phyloP scores from a whole-genome alignment of 2,113 vertebrate species.

The Candoia aspera region DNA sequence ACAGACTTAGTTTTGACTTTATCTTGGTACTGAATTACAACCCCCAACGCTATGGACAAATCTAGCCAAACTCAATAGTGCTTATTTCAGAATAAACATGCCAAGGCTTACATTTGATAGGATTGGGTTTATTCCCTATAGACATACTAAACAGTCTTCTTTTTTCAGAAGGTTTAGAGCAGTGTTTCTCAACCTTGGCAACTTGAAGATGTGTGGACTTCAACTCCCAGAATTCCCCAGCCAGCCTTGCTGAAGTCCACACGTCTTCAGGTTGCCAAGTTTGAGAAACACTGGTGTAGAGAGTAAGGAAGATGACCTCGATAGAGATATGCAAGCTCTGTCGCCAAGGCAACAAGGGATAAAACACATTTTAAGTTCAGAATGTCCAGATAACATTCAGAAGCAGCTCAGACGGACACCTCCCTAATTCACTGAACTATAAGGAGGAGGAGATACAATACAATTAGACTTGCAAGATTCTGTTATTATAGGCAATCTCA shows the following conservation, averaged over 20 bases:
- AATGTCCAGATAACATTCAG: background rate
- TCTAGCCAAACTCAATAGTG: background rate
- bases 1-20: background rate
- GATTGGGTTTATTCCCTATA: background rate
- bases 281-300: too few species aligned
- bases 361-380: background rate
- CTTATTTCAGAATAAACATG: background rate
- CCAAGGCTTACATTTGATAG: constrained; percentile 19
- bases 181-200: too few species aligned
- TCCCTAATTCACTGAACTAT: background rate
- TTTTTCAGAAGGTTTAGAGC: background rate
- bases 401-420: background rate
- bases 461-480: background rate
- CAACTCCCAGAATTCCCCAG: too few species aligned
- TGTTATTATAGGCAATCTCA: too few species aligned
- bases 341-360: background rate
- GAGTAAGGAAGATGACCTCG: background rate
- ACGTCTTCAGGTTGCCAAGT: too few species aligned
- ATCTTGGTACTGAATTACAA: background rate
- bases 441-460: background rate
- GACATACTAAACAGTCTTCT: background rate
- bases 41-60: background rate
- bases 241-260: too few species aligned
- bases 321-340: background rate
- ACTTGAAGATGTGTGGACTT: too few species aligned